These are phyloP conservation scores for Rhineura floridana DNA, from an alignment of 2,113 vertebrate species.

Conservation along the genomic window DNA sequence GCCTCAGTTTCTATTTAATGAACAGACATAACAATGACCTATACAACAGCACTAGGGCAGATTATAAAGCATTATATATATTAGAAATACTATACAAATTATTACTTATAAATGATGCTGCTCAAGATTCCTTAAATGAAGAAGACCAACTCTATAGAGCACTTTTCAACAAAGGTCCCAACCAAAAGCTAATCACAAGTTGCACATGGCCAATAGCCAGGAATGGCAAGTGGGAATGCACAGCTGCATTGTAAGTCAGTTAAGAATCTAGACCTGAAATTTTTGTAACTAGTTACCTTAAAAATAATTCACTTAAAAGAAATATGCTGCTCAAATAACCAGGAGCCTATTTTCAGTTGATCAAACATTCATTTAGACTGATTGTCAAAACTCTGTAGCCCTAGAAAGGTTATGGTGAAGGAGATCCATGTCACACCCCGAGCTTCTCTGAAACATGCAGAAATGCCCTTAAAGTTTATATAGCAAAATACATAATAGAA, in stretches of 20 bases:
- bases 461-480: no score
- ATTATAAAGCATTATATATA: not conserved
- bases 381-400: no score
- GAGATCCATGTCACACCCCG: no score
- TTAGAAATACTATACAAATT: not conserved
- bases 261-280: no score
- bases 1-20: not conserved
- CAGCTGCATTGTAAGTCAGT: not conserved
- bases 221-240: not conserved
- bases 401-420: no score
- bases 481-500: no score
- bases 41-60: not conserved
- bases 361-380: no score
- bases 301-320: no score
- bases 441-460: no score
- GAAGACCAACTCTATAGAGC: not conserved
- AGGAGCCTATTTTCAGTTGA: no score
- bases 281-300: no score
- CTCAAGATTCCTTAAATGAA: not conserved
- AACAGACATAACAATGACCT: not conserved
- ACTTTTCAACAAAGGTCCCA: not conserved
- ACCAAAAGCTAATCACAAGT: not conserved
- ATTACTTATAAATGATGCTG: not conserved
- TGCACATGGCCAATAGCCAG: not conserved
- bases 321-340: no score